Conservation (phyloP, 2,113 vertebrate genomes). For the Phoxinus phoxinus region DNA sequence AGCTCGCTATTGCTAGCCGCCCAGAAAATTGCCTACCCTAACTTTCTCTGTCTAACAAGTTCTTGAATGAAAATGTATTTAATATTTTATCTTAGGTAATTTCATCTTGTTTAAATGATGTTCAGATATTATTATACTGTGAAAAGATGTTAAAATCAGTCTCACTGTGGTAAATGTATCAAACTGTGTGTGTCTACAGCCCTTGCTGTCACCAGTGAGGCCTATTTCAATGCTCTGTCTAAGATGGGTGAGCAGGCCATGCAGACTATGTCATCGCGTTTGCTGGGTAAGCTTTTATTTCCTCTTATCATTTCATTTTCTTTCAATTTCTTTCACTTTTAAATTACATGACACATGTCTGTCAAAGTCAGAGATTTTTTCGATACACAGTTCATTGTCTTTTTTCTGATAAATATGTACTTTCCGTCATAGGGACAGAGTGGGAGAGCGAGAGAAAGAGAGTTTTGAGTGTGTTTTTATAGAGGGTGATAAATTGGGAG, state of each 20-base stretch:
- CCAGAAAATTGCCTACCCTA: too few species aligned
- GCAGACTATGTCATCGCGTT: constrained; percentile 81
- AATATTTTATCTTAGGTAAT: too few species aligned
- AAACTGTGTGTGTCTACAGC: constrained; percentile 71
- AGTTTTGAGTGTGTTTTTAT: constrained; percentile 22
- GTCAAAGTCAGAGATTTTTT: not conserved
- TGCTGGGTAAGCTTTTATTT: constrained; percentile 80
- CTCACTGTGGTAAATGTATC: not conserved
- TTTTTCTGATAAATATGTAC: not conserved
- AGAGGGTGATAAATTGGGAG: constrained; percentile 35
- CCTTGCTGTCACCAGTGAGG: constrained; percentile 83
- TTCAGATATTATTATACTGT: not conserved
- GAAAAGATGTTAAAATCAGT: not conserved
- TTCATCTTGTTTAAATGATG: not conserved
- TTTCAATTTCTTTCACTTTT: not conserved
- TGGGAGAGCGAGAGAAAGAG: not conserved
- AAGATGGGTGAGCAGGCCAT: constrained; percentile 89
- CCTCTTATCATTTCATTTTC: not conserved
- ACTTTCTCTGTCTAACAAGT: too few species aligned
- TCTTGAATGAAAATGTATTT: not conserved
- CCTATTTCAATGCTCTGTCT: constrained; percentile 88
- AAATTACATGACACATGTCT: not conserved
- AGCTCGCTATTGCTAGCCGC: too few species aligned
- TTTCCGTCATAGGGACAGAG: not conserved
- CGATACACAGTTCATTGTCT: not conserved